phyloP scores from a whole-genome alignment of 2,797 vertebrate genomes.

The Sebastes iracundus region DNA sequence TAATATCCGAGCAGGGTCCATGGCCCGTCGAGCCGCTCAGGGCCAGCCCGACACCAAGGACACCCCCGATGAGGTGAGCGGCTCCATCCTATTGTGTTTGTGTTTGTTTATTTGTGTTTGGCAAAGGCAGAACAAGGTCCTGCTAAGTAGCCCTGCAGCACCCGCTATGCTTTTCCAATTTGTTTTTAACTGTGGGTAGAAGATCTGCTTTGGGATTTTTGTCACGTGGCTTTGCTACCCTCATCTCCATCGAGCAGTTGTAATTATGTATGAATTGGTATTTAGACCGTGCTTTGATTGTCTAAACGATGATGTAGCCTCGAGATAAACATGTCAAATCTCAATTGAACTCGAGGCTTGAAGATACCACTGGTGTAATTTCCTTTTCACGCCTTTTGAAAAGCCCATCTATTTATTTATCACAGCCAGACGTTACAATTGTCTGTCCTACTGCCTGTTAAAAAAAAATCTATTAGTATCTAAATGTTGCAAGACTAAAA shows the following conservation, averaged over 20 bases:
- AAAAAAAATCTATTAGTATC: background rate
- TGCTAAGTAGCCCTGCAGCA: background rate
- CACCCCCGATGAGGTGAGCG: conserved; percentile 91
- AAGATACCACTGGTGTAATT: background rate
- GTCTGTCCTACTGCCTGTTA: background rate
- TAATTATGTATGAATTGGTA: background rate
- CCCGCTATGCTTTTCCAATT: background rate
- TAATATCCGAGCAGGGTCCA: conserved; percentile 91
- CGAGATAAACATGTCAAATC: background rate
- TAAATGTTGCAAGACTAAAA: background rate
- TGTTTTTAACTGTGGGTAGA: background rate
- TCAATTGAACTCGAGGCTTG: background rate
- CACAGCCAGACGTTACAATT: background rate
- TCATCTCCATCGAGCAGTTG: background rate
- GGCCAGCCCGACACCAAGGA: conserved; percentile 92
- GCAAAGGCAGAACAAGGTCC: conserved; percentile 22
- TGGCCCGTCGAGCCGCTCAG: conserved; percentile 89
- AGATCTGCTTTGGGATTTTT: background rate
- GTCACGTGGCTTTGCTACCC: background rate
- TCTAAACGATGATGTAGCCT: background rate
- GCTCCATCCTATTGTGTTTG: background rate
- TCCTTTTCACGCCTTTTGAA: background rate
- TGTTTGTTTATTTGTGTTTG: conserved; percentile 14
- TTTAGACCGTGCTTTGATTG: background rate
- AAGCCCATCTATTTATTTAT: background rate